Evolutionary conservation across 2,888 invertebrate species (phyloP).

Genomic region (Trissonchulus sp.): DNA sequence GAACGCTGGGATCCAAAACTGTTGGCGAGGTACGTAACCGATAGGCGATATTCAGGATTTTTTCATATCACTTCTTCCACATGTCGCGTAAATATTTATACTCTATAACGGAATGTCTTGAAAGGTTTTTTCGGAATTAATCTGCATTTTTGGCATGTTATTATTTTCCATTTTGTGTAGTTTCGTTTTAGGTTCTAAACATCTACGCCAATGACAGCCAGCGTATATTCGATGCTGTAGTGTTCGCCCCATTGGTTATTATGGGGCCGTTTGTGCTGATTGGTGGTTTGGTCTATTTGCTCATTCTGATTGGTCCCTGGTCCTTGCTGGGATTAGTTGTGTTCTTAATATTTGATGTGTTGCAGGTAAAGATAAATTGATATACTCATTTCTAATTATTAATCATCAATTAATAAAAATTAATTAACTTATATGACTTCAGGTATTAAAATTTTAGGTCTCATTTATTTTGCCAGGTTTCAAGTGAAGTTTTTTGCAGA

Average conservation of each 20-base stretch:
- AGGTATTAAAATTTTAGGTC: no score
- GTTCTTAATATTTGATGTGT: slow-evolving; percentile 52
- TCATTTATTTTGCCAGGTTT: no score
- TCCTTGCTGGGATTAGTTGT: slow-evolving; percentile 53
- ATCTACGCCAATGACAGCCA: slow-evolving; percentile 56
- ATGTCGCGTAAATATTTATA: no score
- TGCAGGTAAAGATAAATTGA: slow-evolving; percentile 48
- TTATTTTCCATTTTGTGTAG: no score
- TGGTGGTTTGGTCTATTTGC: slow-evolving; percentile 52
- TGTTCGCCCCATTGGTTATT: slow-evolving; percentile 53
- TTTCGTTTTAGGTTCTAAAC: slow-evolving; percentile 54
- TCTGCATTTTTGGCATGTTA: no score
- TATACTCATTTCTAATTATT: background rate
- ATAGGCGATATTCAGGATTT: no score
- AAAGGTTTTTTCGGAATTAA: no score
- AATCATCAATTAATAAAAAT: background rate
- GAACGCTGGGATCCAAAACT: slow-evolving; percentile 50
- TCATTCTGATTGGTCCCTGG: slow-evolving; percentile 54
- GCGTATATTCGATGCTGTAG: slow-evolving; percentile 54
- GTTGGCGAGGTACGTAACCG: slow-evolving; percentile 51
- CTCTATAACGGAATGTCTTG: no score
- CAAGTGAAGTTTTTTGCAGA: no score
- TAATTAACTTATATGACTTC: no score
- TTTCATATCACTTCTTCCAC: no score
- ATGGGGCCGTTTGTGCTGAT: slow-evolving; percentile 54